Base-by-base conservation (phyloP, 37 sponge, comb jelly and placozoan species). In the Halisarca cf. caerulea region DNA sequence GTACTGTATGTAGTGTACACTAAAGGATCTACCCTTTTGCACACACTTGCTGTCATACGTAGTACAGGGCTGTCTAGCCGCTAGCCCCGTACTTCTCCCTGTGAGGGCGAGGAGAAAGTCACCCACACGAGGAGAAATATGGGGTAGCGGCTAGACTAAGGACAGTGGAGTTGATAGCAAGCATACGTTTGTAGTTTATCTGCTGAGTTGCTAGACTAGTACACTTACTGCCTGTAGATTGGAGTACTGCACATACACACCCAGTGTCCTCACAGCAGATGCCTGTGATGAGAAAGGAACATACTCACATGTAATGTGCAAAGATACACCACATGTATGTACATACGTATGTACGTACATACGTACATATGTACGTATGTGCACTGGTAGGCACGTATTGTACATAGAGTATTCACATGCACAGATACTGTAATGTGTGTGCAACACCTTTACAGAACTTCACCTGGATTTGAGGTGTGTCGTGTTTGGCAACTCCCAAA, bases 211-310 rank as follows among this genome's bases (percentile, higher is more conserved):
- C 1, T 4, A 68, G 15, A 8, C 51, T 47, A 11, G 45, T 44
- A 39, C 42, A 74, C 77, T 74, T 15, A 74, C 77, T 36, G 42
- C 39, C 1, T 74, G 77, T 17, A 74, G 77, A 40, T 24, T 24
- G 18, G 44, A 9, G 41, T 44, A 74, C 45, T 74, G 77, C 6
- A 74, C 20, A 41, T 40, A 74, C 20, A 74, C 45, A 4, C 77
- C 77, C 23, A 74, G 44, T 2, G 77, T 74, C 25, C 77, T 74
- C 1, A 74, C 45, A 24, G 77, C 77, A 74, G 77, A 74, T 38
- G 77, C 77, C 77, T 74, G 24, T 4, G 30, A 1, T 30, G 15
- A 6, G 6, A 40, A 6, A 74, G 17, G 17, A 55, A 55, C 17
- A 20, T 55, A 55, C 17, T 55, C 17, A 11, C 17, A 55, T 55